Base-by-base conservation (phyloP, 2,113 vertebrate species). In the Mugil cephalus region DNA sequence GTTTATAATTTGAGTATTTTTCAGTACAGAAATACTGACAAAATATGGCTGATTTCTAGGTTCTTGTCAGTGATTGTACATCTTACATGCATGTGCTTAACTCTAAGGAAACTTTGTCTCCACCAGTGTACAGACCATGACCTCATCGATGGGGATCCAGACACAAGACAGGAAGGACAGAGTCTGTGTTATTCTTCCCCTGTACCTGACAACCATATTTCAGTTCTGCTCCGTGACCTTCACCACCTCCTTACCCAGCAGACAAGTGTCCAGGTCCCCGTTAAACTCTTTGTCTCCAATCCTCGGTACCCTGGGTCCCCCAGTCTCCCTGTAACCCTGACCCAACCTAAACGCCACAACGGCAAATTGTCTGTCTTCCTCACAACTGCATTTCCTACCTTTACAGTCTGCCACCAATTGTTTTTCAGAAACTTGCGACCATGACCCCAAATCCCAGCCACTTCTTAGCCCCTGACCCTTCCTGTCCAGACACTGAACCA, bases 181-280 rank as follows among this genome's bases (percentile, higher is more conserved):
- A 90, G 93, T 92, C 94, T 94, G 93, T 93, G 93, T 95, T 95
- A 66, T 92, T 93, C 91, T 95, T 93, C 87, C 90, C 67, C 81
- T 79, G 72, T 93, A 93, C 73, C 93, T 95, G 94, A 95, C 93
- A 94, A 89, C 89, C 87, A 87, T 92, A 93, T 90, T 93, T 88
- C 86, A 93, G 5, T 30, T 30, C 80, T 90, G 79, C 24, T 85
- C 64, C 15, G 14, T 85, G 82, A 92, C 92, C 88, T 86, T 86
- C 80, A 89, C 47, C 69, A 77, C 79, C 64, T 84, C 72, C 63
- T n/a, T 45, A 50, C 46, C 63, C 79, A 45, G 60, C 68, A 69
- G 62, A 84, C 84, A 90, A 89, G 84, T 77, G 81, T 82, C 83
- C 75, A 79, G 63, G 75, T 69, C 56, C 34, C 53, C 55, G 56